These are phyloP conservation scores for Perodicticus potto DNA, from an alignment of 2,797 vertebrate genomes.

Conservation along the genomic window DNA sequence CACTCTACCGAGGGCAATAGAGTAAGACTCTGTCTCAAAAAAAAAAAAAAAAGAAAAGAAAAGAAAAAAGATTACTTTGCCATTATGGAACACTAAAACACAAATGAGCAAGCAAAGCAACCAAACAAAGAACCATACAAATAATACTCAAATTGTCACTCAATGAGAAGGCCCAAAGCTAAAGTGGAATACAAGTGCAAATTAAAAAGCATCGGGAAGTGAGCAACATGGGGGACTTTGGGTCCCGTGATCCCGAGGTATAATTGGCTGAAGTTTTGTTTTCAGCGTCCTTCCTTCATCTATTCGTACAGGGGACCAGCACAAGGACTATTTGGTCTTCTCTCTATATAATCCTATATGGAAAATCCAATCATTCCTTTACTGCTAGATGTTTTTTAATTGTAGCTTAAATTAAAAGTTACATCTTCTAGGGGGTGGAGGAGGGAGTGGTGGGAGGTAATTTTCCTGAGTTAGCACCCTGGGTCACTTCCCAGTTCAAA, in stretches of 20 bases:
- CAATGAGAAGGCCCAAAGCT: background rate
- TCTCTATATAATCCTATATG: background rate
- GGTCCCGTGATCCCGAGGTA: background rate
- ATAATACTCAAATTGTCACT: background rate
- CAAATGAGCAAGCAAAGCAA: background rate
- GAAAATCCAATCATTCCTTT: background rate
- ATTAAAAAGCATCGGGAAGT: background rate
- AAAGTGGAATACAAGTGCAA: background rate
- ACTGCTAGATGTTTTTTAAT: background rate
- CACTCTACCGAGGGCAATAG: no score
- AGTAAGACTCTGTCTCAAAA: no score
- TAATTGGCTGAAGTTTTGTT: background rate
- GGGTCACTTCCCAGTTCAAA: background rate
- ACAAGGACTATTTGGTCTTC: background rate
- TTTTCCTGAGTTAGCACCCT: background rate
- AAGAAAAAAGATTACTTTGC: background rate
- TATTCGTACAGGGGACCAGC: background rate
- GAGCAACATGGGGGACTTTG: background rate
- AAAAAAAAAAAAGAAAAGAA: no score
- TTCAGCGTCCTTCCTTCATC: background rate
- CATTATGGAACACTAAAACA: background rate
- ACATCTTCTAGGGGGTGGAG: background rate
- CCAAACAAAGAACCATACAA: background rate
- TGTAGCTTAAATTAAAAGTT: background rate
- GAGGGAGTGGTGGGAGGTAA: background rate